These are phyloP conservation scores for Eriocheir sinensis DNA, from an alignment of 1,140 invertebrate species.

Conservation along the genomic window DNA sequence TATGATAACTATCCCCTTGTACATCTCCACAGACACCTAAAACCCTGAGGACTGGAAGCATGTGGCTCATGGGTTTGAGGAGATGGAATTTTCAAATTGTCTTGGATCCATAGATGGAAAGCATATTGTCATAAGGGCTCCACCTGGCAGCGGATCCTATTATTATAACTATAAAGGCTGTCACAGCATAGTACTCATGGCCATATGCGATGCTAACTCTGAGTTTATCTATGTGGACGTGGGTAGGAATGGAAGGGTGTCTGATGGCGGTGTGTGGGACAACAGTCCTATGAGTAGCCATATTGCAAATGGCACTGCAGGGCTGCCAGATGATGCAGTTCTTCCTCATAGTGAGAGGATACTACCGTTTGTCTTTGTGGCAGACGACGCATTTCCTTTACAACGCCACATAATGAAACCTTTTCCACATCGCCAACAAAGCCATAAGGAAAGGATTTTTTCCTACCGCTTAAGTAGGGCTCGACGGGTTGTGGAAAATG, in stretches of 20 bases:
- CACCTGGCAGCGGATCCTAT: slow-evolving; percentile 42
- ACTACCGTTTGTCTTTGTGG: slow-evolving; percentile 58
- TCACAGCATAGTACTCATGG: slow-evolving; percentile 48
- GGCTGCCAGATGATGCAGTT: slow-evolving; percentile 33
- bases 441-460: slow-evolving; percentile 32
- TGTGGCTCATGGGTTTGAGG: no score
- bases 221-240: slow-evolving; percentile 56
- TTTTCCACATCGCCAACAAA: slow-evolving; percentile 53
- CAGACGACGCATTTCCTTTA: slow-evolving; percentile 51
- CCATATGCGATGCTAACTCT: slow-evolving; percentile 49
- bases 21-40: no score
- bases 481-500: slow-evolving; percentile 45
- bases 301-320: slow-evolving; percentile 44
- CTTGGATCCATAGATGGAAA: no score
- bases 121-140: slow-evolving; percentile 44
- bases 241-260: slow-evolving; percentile 38
- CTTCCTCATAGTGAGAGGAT: slow-evolving; percentile 50
- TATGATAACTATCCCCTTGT: no score
- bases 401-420: slow-evolving; percentile 60
- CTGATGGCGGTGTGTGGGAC: slow-evolving; percentile 46
- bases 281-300: slow-evolving; percentile 44
- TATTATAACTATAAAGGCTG: slow-evolving; percentile 60
- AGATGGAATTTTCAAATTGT: no score
- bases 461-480: slow-evolving; percentile 46
- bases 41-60: no score